Evolutionary conservation across 2,888 invertebrate genomes (phyloP), one percentile per base, ranked within the genome.

Genomic region (Tetragnatha montana): DNA sequence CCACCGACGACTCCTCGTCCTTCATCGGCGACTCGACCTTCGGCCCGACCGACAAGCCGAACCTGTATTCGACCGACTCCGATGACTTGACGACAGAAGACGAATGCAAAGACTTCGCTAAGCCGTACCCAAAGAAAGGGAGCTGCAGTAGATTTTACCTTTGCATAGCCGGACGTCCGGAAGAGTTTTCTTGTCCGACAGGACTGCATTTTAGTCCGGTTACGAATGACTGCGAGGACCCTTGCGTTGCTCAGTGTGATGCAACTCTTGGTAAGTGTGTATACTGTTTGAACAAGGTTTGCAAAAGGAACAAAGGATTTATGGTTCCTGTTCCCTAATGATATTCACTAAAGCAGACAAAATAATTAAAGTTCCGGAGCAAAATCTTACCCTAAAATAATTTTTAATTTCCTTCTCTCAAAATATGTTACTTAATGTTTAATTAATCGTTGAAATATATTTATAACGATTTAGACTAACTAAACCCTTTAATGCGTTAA

Each of bases 181-280:
- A 22, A n/a, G 19, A 81, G 0, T 12, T 81, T 7, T 6, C 17
- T 0, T 89, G 89, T 22, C 50, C 19, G 0, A 50, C 19, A 35
- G 49, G 78, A 0, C 3, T 75, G 14, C 89, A 89, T 69, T 89
- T 89, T 68, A 86, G 73, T 69, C 86, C 86, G 6, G 12, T 35
- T 7, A 73, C 75, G 0, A 68, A 51, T 10, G 51, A 49, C 12
- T 89, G 89, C 49, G 78, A 81, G 71, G 49, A 60, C 8, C 86
- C 89, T 8, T 89, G 89, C 50, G n/a, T n/a, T 47, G 89, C 89
- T 6, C 49, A 69, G 51, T 89, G 89, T 35, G 89, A 89, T 86
- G 69, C 73, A 4, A 76, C 19, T 71, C 35, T 81, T 68, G 81
- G 89, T 89, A 76, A 89, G 81, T 76, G n/a, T 12, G 19, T 22